Conservation (phyloP, 2,113 vertebrate genomes). For the Aegithalos caudatus region DNA sequence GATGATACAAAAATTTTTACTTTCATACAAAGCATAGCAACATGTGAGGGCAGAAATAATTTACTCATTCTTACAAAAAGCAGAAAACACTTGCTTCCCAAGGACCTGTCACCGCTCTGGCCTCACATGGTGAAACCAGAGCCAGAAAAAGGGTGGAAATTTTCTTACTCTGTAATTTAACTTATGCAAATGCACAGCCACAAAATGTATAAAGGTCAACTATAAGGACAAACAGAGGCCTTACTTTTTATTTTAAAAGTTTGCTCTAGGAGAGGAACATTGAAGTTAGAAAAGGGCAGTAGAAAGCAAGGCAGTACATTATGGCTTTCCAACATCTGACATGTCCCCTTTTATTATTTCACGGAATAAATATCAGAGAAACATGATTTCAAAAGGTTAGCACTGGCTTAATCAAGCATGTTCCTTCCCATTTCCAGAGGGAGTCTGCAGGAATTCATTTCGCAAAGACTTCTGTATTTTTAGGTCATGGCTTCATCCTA, state of each 20-base stretch:
- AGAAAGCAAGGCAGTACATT: background rate
- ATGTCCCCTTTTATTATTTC: slow-evolving; percentile 39
- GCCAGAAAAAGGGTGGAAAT: background rate
- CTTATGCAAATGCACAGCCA: background rate
- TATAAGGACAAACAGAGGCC: background rate
- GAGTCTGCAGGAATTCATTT: slow-evolving; percentile 17
- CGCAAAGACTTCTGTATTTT: background rate
- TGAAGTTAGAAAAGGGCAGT: slow-evolving; percentile 15
- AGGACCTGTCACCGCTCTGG: background rate
- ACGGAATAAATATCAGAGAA: slow-evolving; percentile 46
- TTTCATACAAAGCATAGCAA: background rate
- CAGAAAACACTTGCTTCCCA: background rate
- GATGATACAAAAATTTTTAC: background rate
- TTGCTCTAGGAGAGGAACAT: background rate
- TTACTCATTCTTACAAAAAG: background rate
- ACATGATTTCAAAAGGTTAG: slow-evolving; percentile 36
- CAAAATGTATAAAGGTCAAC: background rate
- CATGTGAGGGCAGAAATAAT: background rate
- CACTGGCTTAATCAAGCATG: slow-evolving; percentile 40
- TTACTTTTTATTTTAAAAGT: background rate
- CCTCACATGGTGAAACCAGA: background rate
- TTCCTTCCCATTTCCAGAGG: slow-evolving; percentile 18
- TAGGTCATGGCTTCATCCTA: background rate
- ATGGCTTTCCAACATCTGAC: background rate
- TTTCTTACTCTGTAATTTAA: background rate